Percentiles rank a stretch among this genome's conserved stretches.
Evolutionary conservation across 2,113 vertebrate species (phyloP).

Genomic region (Eolophus roseicapilla): DNA sequence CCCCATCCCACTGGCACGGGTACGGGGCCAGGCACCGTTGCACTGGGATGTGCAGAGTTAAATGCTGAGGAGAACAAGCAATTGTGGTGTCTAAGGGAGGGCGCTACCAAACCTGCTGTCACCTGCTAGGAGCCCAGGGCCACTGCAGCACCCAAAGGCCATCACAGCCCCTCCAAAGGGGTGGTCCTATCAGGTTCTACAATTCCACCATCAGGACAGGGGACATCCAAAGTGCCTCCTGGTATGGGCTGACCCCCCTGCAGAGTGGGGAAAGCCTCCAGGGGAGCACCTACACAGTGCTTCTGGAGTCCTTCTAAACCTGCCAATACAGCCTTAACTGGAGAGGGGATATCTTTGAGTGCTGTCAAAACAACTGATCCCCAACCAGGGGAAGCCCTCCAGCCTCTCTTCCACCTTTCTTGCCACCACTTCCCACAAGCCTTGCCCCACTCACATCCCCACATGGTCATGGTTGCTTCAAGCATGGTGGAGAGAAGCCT

Average conservation of each 20-base stretch:
- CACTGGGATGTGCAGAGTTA: not conserved
- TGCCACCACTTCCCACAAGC: not conserved
- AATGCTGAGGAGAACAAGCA: not conserved
- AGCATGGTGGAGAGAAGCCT: fast-evolving
- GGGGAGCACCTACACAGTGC: not conserved
- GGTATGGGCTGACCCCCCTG: not conserved
- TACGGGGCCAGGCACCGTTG: fast-evolving
- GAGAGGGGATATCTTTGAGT: not conserved
- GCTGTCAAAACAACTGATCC: not conserved
- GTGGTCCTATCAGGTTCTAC: not conserved
- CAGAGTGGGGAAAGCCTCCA: not conserved
- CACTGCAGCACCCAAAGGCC: not conserved
- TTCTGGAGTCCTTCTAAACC: not conserved
- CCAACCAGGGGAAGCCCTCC: not conserved
- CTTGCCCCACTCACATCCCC: fast-evolving
- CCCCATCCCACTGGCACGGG: fast-evolving
- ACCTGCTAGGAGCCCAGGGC: not conserved
- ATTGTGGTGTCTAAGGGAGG: too few relatives aligned
- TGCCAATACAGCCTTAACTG: not conserved
- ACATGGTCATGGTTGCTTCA: not conserved
- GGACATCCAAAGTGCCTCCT: not conserved
- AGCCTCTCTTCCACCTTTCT: not conserved
- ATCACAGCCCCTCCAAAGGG: not conserved
- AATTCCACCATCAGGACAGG: not conserved
- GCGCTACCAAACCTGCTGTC: not conserved